These are phyloP conservation scores for fruit fly (Drosophila melanogaster) DNA, from an alignment of 1,140 invertebrate genomes.

Conservation along the genomic window Release_6_plus_ISO1_MT NC_004354.4:5456001-5456500, in stretches of 20 bases:
- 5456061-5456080: conserved; percentile 61
- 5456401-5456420: conserved; percentile 23
- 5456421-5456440: conserved; percentile 24
- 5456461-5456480: conserved; percentile 4
- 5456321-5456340: conserved; percentile 18
- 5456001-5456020: conserved; percentile 47
- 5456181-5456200: no score
- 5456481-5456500: neutral
- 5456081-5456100: conserved; percentile 4
- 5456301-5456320: conserved; percentile 28
- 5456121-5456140: neutral
- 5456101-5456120: neutral
- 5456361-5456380: conserved; percentile 14
- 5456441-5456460: conserved; percentile 43
- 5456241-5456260: conserved; percentile 34
- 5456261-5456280: conserved; percentile 8
- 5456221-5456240: conserved; percentile 69
- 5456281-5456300: conserved; percentile 66
- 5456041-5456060: conserved; percentile 5
- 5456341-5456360: conserved; percentile 17
- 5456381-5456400: conserved; percentile 57
- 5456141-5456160: conserved; percentile 10
- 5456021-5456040: conserved; percentile 59
- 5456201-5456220: conserved; percentile 1
- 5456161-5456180: neutral